Conservation (phyloP, 2,113 vertebrate genomes). For the Daboia siamensis region DNA sequence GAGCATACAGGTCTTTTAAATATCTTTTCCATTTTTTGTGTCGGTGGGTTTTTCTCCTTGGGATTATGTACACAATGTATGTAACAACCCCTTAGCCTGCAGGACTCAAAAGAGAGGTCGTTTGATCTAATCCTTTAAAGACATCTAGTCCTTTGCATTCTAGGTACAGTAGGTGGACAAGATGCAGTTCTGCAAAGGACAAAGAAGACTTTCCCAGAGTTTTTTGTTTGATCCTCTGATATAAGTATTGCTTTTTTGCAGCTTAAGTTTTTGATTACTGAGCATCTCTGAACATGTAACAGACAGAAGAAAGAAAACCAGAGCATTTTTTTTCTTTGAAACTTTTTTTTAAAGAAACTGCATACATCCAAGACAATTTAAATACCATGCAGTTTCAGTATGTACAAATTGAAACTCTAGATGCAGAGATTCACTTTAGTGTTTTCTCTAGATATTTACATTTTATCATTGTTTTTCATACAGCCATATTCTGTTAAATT, state of each 20-base stretch:
- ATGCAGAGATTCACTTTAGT: conserved; percentile 75
- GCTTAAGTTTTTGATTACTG: background rate
- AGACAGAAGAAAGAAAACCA: conserved; percentile 51
- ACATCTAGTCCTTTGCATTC: background rate
- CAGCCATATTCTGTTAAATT: conserved; percentile 70
- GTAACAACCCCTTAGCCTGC: background rate
- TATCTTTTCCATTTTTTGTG: background rate
- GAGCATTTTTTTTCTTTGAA: conserved; percentile 55
- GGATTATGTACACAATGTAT: background rate
- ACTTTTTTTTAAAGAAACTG: conserved; percentile 86
- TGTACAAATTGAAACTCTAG: conserved; percentile 79
- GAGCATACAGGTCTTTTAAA: background rate
- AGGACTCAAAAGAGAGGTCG: background rate
- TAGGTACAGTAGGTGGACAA: background rate
- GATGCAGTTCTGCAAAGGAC: background rate
- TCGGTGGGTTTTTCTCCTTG: background rate
- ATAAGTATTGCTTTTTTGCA: background rate
- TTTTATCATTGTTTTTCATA: conserved; percentile 56
- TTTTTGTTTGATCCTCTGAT: background rate
- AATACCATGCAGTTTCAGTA: conserved; percentile 90
- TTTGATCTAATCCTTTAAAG: background rate
- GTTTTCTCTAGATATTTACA: conserved; percentile 79
- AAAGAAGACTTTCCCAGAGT: background rate
- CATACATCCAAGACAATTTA: conserved; percentile 91
- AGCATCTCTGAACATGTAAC: background rate